Evolutionary conservation across 1,140 invertebrate species (phyloP), one percentile per base, ranked within the genome.

Genomic region (Papilio dardanus): DNA sequence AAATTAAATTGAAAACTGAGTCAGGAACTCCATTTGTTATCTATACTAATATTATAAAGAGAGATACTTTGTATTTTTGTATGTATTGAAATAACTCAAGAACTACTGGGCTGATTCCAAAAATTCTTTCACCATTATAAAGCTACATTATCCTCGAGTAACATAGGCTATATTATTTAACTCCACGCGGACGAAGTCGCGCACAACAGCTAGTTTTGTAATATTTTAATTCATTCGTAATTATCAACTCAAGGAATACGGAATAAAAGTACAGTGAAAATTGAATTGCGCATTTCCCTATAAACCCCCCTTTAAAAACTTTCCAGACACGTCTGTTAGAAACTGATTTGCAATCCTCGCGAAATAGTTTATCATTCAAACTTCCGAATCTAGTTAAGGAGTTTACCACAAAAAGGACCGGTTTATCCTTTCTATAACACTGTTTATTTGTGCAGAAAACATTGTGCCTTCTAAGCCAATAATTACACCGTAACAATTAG

Each of bases 251-350:
- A 21, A 5, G n/a, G 19, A 7, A 21, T 19, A 3, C 21, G 6
- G 19, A 54, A 24, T 54, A 54, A 12, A 24, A 8, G 54, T 58
- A 28, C 21, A 14, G 8, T 28, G 3, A 62, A 62, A 62, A 62
- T 62, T 62, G 54, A 28, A 62, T 28, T 54, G 12, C 12, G 24
- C 54, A 62, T 62, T 62, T 62, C 54, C 54, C 54, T 62, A 58
- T 24, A 6, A 62, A 28, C 21, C 21, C 19, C 12, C 24, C 10
- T 4, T 28, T 62, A 62, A 62, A 62, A 62, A 28, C 24, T 62
- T 62, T 62, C 54, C 54, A 62, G 54, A 62, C 54, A 62, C 14
- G 21, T 62, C 54, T 28, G 54, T 12, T 28, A 28, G 24, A 3
- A 62, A 62, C 54, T 62, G 54, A 62, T 62, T 62, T 62, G 54